phyloP scores from a whole-genome alignment of 2,797 vertebrate genomes.

The Australoheros facetus region DNA sequence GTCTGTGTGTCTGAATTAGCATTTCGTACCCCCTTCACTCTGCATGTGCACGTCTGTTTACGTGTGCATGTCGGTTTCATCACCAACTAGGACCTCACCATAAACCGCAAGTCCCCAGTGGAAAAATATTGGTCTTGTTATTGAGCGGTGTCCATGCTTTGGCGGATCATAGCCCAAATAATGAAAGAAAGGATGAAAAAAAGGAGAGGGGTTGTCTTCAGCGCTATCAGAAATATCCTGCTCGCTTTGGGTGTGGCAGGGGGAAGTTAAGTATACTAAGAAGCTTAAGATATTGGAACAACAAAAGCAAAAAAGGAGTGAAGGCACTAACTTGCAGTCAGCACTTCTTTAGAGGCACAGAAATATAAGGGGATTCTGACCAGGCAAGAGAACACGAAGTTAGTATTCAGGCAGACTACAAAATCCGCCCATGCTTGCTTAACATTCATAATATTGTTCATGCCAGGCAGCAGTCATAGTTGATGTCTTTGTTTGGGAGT shows the following conservation, averaged over 20 bases:
- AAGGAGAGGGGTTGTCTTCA: constrained; percentile 6
- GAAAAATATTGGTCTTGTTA: constrained; percentile 62
- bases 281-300: not conserved
- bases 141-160: constrained; percentile 59
- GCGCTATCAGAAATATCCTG: constrained; percentile 19
- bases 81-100: constrained; percentile 64
- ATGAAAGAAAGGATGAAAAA: constrained; percentile 15
- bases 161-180: constrained; percentile 40
- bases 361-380: constrained; percentile 52
- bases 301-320: not conserved
- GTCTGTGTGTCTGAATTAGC: constrained; percentile 73
- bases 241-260: constrained; percentile 45
- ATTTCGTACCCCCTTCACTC: constrained; percentile 63
- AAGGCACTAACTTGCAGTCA: constrained; percentile 41
- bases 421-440: constrained; percentile 31
- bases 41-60: constrained; percentile 41
- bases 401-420: constrained; percentile 31
- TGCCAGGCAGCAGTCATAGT: constrained; percentile 44
- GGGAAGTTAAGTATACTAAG: constrained; percentile 29
- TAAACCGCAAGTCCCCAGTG: constrained; percentile 60
- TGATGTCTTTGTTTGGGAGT: constrained; percentile 59
- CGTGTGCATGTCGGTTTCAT: constrained; percentile 51
- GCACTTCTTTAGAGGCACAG: constrained; percentile 38
- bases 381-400: constrained; percentile 21
- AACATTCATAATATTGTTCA: constrained; percentile 53